phyloP scores from a whole-genome alignment of 2,888 invertebrate genomes.

The Ophion ellenae region DNA sequence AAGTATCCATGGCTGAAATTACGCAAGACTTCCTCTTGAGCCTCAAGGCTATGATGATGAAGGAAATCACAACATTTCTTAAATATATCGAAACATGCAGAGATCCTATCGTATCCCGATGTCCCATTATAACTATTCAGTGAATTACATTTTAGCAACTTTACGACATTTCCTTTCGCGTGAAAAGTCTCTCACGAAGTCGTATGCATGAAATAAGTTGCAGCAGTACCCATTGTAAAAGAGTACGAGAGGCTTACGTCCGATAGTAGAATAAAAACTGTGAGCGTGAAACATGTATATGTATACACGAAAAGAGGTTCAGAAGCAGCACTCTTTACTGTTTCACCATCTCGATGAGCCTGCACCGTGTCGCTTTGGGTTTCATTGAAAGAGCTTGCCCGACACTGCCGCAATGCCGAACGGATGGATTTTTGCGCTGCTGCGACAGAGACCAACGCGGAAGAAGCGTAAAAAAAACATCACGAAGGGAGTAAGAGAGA shows the following conservation, averaged over 20 bases:
- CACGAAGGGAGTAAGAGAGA: slow-evolving; percentile 11
- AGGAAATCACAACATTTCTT: background rate
- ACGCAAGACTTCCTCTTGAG: background rate
- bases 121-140: background rate
- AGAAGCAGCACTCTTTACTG: slow-evolving; percentile 59
- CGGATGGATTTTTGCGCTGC: slow-evolving; percentile 47
- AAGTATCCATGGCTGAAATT: background rate
- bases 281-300: background rate
- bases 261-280: slow-evolving; percentile 18
- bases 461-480: slow-evolving; percentile 58
- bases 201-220: slow-evolving; percentile 15
- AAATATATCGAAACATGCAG: background rate
- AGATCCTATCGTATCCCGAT: background rate
- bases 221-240: slow-evolving; percentile 14
- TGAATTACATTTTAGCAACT: background rate
- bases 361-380: slow-evolving; percentile 43
- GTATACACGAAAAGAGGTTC: slow-evolving; percentile 44
- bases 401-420: slow-evolving; percentile 50
- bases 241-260: background rate
- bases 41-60: background rate
- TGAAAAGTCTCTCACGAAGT: slow-evolving; percentile 20
- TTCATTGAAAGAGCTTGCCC: slow-evolving; percentile 58
- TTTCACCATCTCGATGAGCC: slow-evolving; percentile 50
- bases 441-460: slow-evolving; percentile 28
- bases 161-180: background rate